phyloP scores from a whole-genome alignment of 2,888 invertebrate species.

The Cerastoderma edule region DNA sequence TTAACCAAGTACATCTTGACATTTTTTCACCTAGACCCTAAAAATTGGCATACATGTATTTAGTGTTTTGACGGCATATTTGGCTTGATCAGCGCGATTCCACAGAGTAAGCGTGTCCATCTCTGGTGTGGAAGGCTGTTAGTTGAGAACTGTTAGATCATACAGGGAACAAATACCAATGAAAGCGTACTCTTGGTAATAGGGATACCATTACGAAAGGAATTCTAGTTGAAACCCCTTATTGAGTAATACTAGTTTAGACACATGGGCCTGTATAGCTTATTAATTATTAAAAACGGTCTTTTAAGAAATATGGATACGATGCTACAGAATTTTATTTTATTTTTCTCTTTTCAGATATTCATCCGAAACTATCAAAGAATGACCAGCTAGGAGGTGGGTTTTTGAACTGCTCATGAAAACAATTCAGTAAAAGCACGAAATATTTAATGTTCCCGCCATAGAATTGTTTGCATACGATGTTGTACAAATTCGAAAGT shows the following conservation, averaged over 20 bases:
- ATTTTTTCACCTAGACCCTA: no score
- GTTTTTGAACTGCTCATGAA: no score
- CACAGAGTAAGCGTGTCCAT: no score
- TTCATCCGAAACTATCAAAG: neutral
- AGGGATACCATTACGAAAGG: neutral
- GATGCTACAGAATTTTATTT: neutral
- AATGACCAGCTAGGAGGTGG: neutral
- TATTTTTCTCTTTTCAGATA: constrained; percentile 16
- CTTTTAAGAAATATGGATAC: neutral
- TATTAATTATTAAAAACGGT: neutral
- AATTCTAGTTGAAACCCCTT: neutral
- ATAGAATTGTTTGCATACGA: neutral
- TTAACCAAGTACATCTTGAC: no score
- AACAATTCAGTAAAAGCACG: no score
- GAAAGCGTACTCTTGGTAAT: neutral
- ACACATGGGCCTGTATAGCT: neutral
- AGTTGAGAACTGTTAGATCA: no score
- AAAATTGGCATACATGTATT: no score
- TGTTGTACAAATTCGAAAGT: neutral
- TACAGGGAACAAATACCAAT: neutral
- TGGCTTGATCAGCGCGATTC: no score
- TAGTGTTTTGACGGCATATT: no score
- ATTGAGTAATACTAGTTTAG: neutral
- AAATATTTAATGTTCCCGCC: neutral
- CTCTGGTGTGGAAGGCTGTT: no score